Conservation (phyloP, 2,888 invertebrate species). For the Diplazon laetatorius region DNA sequence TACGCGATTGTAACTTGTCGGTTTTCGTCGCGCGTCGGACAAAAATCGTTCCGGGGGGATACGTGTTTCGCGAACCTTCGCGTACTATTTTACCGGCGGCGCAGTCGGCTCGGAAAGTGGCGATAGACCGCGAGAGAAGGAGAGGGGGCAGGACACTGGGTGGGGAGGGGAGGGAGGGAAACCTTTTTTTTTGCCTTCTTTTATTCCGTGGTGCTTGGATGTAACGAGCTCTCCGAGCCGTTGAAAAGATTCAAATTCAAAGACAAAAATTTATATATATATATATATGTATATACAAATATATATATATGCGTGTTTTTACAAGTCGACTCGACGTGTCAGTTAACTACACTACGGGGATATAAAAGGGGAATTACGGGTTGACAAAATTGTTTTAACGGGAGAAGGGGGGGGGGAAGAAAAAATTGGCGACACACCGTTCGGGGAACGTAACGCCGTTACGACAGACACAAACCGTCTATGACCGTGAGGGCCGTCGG, state of each 20-base stretch:
- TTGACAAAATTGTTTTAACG: constrained; percentile 14
- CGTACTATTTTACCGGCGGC: not conserved
- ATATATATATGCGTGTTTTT: not conserved
- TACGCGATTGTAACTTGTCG: constrained; percentile 60
- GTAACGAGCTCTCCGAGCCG: no score
- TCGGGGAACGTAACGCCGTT: constrained; percentile 56
- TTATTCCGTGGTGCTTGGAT: no score
- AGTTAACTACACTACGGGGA: constrained; percentile 37
- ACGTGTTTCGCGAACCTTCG: constrained; percentile 17
- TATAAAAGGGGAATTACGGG: no score
- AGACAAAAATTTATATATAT: no score
- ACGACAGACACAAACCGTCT: constrained; percentile 72
- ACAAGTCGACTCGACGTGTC: not conserved
- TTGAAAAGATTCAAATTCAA: no score
- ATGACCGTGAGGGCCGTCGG: constrained; percentile 49
- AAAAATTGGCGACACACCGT: constrained; percentile 75
- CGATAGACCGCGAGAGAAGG: no score
- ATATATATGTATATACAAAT: constrained; percentile 8
- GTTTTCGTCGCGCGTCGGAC: no score
- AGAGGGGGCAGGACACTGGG: no score
- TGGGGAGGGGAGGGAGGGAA: no score
- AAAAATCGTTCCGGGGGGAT: constrained; percentile 26
- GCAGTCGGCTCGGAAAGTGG: no score
- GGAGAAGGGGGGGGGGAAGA: constrained; percentile 23
- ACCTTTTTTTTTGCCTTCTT: no score